A percentile compares a stretch with the other conserved stretches of the same genome.
Conservation (phyloP, 2,113 vertebrate genomes). For the Halichoeres trimaculatus region DNA sequence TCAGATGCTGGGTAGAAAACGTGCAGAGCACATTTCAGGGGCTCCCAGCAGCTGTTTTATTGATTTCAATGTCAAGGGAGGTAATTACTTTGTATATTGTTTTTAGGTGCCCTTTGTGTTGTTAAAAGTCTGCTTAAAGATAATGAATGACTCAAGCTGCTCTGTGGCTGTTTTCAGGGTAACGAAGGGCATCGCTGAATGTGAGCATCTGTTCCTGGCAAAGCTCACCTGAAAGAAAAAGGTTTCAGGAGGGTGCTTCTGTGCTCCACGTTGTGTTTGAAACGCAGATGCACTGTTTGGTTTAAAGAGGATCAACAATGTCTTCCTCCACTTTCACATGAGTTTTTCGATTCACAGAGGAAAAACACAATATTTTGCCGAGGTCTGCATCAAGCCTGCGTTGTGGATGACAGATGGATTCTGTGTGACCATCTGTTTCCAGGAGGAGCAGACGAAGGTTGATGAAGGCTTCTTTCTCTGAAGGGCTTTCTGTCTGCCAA, state of each 20-base stretch:
- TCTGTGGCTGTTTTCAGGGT: background rate
- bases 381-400: background rate
- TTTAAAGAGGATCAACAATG: conserved; percentile 1
- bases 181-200: background rate
- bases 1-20: background rate
- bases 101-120: background rate
- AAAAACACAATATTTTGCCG: background rate
- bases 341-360: conserved; percentile 24
- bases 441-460: background rate
- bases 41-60: background rate
- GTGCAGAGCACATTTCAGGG: background rate
- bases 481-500: background rate
- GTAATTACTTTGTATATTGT: background rate
- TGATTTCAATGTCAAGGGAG: background rate
- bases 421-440: conserved; percentile 21
- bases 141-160: conserved; percentile 7
- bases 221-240: conserved; percentile 3
- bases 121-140: rapidly evolving
- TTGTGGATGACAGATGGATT: background rate
- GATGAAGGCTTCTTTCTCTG: background rate
- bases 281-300: background rate
- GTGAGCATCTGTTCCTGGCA: conserved; percentile 1
- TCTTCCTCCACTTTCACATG: background rate
- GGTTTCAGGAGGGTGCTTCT: background rate
- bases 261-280: background rate